A percentile compares a stretch with the other conserved stretches of the same genome.
Conservation (phyloP, 2,888 invertebrate genomes). For the Arenicola marina region DNA sequence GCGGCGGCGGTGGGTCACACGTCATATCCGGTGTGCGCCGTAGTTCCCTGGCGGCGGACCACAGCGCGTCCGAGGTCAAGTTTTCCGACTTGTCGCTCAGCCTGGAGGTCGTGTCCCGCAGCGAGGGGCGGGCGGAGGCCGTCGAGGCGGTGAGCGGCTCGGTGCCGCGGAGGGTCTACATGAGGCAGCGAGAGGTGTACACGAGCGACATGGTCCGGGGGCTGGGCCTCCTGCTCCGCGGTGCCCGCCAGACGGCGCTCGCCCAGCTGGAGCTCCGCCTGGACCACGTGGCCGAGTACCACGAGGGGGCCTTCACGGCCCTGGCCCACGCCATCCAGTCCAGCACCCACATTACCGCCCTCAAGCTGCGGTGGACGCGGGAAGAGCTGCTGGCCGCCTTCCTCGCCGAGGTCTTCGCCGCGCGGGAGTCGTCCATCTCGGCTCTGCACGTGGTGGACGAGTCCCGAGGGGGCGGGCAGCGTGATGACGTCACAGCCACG, state of each 20-base stretch:
- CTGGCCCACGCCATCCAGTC: slow-evolving; percentile 40
- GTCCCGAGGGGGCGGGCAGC: slow-evolving; percentile 17
- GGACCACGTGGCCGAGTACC: slow-evolving; percentile 38
- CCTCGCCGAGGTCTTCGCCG: slow-evolving; percentile 36
- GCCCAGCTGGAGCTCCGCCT: slow-evolving; percentile 44
- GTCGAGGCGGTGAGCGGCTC: slow-evolving; percentile 36
- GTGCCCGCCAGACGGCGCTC: slow-evolving; percentile 30
- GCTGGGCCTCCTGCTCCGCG: slow-evolving; percentile 13
- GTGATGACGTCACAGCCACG: slow-evolving; percentile 39
- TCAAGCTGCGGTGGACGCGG: slow-evolving; percentile 45
- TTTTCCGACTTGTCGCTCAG: no score
- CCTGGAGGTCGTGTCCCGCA: slow-evolving; percentile 43
- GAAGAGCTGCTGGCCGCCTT: slow-evolving; percentile 44
- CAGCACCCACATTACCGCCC: slow-evolving; percentile 33
- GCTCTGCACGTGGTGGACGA: slow-evolving; percentile 36
- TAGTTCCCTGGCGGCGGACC: no score
- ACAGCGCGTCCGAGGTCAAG: no score
- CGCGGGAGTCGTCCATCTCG: slow-evolving; percentile 30
- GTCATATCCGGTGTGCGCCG: no score
- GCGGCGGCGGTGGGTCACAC: no score
- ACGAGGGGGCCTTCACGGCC: slow-evolving; percentile 33
- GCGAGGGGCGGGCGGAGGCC: slow-evolving; percentile 36
- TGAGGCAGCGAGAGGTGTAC: slow-evolving; percentile 16
- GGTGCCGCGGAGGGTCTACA: slow-evolving; percentile 37
- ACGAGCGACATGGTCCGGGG: neutral